These are phyloP conservation scores for Drosophila bipectinata DNA, from an alignment of 1,140 invertebrate species.

Conservation along the genomic window DNA sequence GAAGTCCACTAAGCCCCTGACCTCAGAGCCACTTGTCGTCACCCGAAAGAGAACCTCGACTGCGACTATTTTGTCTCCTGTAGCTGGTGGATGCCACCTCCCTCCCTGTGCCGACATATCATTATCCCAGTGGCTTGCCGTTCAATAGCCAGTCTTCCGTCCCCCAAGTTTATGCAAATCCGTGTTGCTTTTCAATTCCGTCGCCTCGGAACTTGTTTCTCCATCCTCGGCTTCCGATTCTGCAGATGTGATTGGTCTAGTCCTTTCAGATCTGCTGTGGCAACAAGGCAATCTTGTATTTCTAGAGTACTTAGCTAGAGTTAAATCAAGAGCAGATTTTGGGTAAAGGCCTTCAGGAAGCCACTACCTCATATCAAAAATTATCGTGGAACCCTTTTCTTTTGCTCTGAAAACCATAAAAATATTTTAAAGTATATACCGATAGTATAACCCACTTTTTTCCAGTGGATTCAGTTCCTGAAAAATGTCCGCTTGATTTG, in stretches of 20 bases:
- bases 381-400: too few species aligned
- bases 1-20: constrained; percentile 40
- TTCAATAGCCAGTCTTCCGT: constrained; percentile 48
- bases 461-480: constrained; percentile 30
- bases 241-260: too few species aligned
- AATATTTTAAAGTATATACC: too few species aligned
- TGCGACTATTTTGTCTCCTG: background rate
- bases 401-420: too few species aligned
- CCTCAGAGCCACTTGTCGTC: constrained; percentile 8
- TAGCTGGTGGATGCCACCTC: too few species aligned
- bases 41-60: background rate
- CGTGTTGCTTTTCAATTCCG: constrained; percentile 75
- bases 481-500: constrained; percentile 73
- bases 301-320: constrained; percentile 51
- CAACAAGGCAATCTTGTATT: constrained; percentile 75
- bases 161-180: too few species aligned
- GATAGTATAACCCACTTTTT: background rate
- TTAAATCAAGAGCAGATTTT: too few species aligned
- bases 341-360: too few species aligned
- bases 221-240: background rate
- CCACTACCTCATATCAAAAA: too few species aligned
- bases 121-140: constrained; percentile 67
- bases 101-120: constrained; percentile 25
- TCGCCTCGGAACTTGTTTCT: constrained; percentile 56
- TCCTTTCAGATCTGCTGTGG: constrained; percentile 20